Percentiles rank a stretch among this genome's conserved stretches.
phyloP scores from a whole-genome alignment of 2,888 invertebrate species.

The Drosophila pseudotalamancana region DNA sequence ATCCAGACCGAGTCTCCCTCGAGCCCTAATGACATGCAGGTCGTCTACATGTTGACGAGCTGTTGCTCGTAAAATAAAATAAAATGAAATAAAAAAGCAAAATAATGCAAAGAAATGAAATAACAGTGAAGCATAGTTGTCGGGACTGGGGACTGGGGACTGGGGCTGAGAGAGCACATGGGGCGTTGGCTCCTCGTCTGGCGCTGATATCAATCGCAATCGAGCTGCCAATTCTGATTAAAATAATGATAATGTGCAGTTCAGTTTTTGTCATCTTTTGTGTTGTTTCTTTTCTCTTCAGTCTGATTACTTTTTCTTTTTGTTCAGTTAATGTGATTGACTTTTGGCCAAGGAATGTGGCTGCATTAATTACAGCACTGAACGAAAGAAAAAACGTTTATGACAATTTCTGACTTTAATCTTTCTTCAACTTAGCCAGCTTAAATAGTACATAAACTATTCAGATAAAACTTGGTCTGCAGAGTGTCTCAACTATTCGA shows the following conservation, averaged over 20 bases:
- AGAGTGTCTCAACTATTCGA: background rate
- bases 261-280: slow-evolving; percentile 25
- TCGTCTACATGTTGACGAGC: slow-evolving; percentile 54
- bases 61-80: slow-evolving; percentile 48
- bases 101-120: slow-evolving; percentile 9
- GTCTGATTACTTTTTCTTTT: slow-evolving; percentile 31
- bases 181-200: slow-evolving; percentile 23
- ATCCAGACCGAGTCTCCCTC: slow-evolving; percentile 23
- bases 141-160: slow-evolving; percentile 9
- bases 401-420: slow-evolving; percentile 14
- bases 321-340: slow-evolving; percentile 58
- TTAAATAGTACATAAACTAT: too few species aligned
- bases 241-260: slow-evolving; percentile 57
- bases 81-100: slow-evolving; percentile 7
- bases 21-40: slow-evolving; percentile 71
- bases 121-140: slow-evolving; percentile 34
- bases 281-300: slow-evolving; percentile 14
- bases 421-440: background rate
- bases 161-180: background rate
- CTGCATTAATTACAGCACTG: slow-evolving; percentile 50
- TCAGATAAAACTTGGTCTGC: too few species aligned
- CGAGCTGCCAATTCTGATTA: slow-evolving; percentile 58
- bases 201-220: slow-evolving; percentile 53
- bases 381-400: slow-evolving; percentile 22
- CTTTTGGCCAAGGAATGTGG: slow-evolving; percentile 10